A percentile compares a stretch with the other conserved stretches of the same genome.
These are phyloP conservation scores for Leptinotarsa tumamoca DNA, from an alignment of 2,888 invertebrate genomes.

Conservation along the genomic window DNA sequence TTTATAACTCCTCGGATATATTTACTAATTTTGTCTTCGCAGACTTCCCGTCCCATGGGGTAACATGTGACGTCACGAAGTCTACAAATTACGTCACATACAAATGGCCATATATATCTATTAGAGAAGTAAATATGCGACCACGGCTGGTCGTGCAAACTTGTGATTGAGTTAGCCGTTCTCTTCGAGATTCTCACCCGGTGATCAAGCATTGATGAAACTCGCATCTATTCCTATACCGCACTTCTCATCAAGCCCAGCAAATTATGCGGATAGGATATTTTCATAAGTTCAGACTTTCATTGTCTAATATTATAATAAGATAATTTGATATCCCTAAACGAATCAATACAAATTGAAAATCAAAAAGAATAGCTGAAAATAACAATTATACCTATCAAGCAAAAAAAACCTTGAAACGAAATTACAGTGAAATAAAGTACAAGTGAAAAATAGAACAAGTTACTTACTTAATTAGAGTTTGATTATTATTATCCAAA, in stretches of 20 bases:
- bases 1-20: constrained; percentile 46
- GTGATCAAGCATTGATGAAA: constrained; percentile 62
- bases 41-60: constrained; percentile 34
- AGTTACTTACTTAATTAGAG: too few relatives aligned
- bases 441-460: too few relatives aligned
- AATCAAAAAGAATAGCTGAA: too few relatives aligned
- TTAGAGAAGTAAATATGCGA: constrained; percentile 60
- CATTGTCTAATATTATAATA: too few relatives aligned
- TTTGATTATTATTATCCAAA: too few relatives aligned
- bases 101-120: constrained; percentile 65
- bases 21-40: constrained; percentile 43
- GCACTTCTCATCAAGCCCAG: constrained; percentile 13
- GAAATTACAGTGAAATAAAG: too few relatives aligned
- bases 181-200: constrained; percentile 46
- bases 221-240: constrained; percentile 14
- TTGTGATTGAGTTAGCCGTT: constrained; percentile 63
- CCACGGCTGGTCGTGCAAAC: constrained; percentile 61
- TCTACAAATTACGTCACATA: constrained; percentile 57
- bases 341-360: too few relatives aligned
- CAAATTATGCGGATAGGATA: constrained; percentile 7
- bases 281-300: not conserved
- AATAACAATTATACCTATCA: too few relatives aligned
- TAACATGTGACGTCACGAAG: constrained; percentile 56
- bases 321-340: too few relatives aligned
- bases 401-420: too few relatives aligned